Base-by-base conservation (phyloP, 1,140 invertebrate species). In the Drosophila pachea region DNA sequence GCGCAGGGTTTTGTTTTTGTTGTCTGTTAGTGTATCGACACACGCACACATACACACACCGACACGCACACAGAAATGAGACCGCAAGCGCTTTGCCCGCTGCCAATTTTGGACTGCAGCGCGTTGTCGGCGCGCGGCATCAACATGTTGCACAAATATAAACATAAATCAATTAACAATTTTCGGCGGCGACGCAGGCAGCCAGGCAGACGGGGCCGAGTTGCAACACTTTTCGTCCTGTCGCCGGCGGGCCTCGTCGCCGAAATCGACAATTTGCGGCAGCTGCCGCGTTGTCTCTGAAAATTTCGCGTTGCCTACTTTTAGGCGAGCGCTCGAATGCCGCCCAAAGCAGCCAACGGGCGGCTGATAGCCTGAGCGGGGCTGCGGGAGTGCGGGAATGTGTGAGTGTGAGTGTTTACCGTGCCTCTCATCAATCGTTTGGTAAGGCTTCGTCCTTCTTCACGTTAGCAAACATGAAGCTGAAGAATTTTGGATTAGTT, bases 101-200 rank as follows among this genome's bases (percentile, higher is more conserved):
- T 61, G 40, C 50, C 45, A 29, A 47, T 29, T 14, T 47, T 47
- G 9, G 22, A 49, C 9, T 69, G 60, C 33, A n/a, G 49, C 29
- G 38, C 16, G 12, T 11, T 35, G 36, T 61, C 71, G 61, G 68
- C 68, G 65, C 38, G 32, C 22, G 43, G 14, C 43, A 58, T 68
- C 77, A 86, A 86, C 81, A 86, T 86, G 81, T 86, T 86, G 82
- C 81, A 86, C 82, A 86, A 86, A 86, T 86, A 86, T 86, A 86
- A 86, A 86, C 81, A 86, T 86, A 86, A 86, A 86, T 86, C 81
- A 86, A 86, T 86, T 86, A 86, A 86, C 82, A 86, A 86, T 84
- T 86, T 86, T 86, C 63, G 58, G 36, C 69, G 42, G 54, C 38
- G 31, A 50, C 50, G 43, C 22, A 12, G 33, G 33, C 32, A 9